Conservation (phyloP, 2,797 vertebrate genomes). For the Echeneis naucrates region DNA sequence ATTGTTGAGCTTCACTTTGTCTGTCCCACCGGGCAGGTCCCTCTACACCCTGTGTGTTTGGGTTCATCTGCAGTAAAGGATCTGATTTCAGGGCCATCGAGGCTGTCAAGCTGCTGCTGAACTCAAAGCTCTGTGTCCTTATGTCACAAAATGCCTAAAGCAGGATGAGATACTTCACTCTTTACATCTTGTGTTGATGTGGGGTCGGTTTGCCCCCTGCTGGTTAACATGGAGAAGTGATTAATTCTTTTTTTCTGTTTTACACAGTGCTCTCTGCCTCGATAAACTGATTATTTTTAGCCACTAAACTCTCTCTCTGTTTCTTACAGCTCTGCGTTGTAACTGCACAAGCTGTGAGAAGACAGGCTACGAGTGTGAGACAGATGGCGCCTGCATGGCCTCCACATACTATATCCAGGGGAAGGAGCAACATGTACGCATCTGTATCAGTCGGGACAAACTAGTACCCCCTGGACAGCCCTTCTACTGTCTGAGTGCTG, state of each 20-base stretch:
- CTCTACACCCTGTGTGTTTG: slow-evolving; percentile 81
- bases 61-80: slow-evolving; percentile 86
- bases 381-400: slow-evolving; percentile 97
- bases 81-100: slow-evolving; percentile 83
- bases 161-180: slow-evolving; percentile 29
- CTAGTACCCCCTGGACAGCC: slow-evolving; percentile 94
- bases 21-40: slow-evolving; percentile 70
- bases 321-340: slow-evolving; percentile 86
- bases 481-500: slow-evolving; percentile 94
- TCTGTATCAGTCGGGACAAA: slow-evolving; percentile 90
- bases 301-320: background rate
- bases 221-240: slow-evolving; percentile 38
- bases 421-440: slow-evolving; percentile 89
- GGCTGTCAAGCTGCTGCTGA: slow-evolving; percentile 74
- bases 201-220: slow-evolving; percentile 62
- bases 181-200: slow-evolving; percentile 8
- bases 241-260: accelerated
- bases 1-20: slow-evolving; percentile 76
- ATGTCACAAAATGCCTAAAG: slow-evolving; percentile 53
- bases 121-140: slow-evolving; percentile 61
- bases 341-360: slow-evolving; percentile 94
- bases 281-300: slow-evolving; percentile 14
- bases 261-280: background rate
- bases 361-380: slow-evolving; percentile 93
- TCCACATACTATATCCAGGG: slow-evolving; percentile 91